These are phyloP conservation scores for Stenotaenia linearis DNA, from an alignment of 2,888 invertebrate species.

Conservation along the genomic window DNA sequence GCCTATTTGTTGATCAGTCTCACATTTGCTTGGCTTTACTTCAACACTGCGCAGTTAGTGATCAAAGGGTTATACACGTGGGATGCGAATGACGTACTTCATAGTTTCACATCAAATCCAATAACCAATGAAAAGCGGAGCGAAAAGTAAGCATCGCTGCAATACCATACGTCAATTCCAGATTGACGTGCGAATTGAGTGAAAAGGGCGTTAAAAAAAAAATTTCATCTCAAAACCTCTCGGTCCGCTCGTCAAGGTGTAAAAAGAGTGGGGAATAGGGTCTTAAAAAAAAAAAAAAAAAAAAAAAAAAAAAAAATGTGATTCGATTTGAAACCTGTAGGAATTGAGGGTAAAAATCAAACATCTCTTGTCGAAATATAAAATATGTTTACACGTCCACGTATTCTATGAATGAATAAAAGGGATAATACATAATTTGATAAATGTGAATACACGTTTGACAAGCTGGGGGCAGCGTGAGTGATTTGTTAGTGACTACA, in stretches of 20 bases:
- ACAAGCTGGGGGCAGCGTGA: not conserved
- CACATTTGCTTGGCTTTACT: not conserved
- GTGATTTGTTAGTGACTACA: not conserved
- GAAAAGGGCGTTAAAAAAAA: not conserved
- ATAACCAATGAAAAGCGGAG: not conserved
- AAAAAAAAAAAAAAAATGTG: not conserved
- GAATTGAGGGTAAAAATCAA: not conserved
- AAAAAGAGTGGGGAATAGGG: not conserved
- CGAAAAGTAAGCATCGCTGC: not conserved
- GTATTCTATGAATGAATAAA: not conserved
- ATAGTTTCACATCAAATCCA: not conserved
- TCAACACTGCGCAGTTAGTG: not conserved
- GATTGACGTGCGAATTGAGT: not conserved
- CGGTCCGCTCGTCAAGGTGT: slow-evolving; percentile 3
- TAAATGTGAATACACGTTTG: not conserved
- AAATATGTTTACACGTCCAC: no score
- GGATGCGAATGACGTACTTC: not conserved
- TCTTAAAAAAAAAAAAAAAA: not conserved
- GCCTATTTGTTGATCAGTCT: not conserved
- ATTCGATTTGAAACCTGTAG: not conserved
- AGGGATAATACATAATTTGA: not conserved
- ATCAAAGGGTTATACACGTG: not conserved
- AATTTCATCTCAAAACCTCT: not conserved
- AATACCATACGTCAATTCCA: slow-evolving; percentile 1
- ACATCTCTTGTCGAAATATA: not conserved